Evolutionary conservation across 1,140 invertebrate genomes (phyloP), one percentile per base, ranked within the genome.

Genomic region (Acromyrmex charruanus): DNA sequence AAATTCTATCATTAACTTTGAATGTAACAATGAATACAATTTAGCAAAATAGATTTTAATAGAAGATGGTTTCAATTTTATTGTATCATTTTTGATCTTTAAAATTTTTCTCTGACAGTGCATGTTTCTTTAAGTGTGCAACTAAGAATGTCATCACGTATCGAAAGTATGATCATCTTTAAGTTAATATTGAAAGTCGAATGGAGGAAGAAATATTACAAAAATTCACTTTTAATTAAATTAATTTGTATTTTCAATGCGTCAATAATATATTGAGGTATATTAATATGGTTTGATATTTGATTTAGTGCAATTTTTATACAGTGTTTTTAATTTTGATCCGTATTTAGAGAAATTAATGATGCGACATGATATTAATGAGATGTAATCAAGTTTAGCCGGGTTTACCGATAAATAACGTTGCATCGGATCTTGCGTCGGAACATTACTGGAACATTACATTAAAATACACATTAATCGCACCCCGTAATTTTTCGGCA

Each of bases 401-500:
- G 69, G 9, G 21, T 49, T 31, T 55, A 16, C 21, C 10, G 44
- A 84, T 72, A 72, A 53, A 58, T 61, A 75, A 74, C 18, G 53
- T 44, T 28, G 63, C 77, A 21, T 25, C 12, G 31, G 28, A 12
- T 69, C 21, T 66, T 25, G 55, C 55, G 14, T 49, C 39, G 28
- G n/a, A 61, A 61, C 18, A 16, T 44, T 61, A 74, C 25, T 28
- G 66, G 3, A 31, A 49, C 35, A 31, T 72, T 58, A 58, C 79
- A 5, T 74, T 84, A 84, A 84, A 84, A 84, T 51, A 63, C 9
- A 28, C 80, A 74, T 84, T 75, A 84, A 84, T 84, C 28, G 69
- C 44, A 25, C 25, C 7, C 31, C n/a, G 25, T 75, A 75, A 84
- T 84, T 84, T 84, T 75, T 84, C 80, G 80, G 66, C 55, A 28